Conservation (phyloP, 2,888 invertebrate genomes). For the Eupithecia pulchellata region DNA sequence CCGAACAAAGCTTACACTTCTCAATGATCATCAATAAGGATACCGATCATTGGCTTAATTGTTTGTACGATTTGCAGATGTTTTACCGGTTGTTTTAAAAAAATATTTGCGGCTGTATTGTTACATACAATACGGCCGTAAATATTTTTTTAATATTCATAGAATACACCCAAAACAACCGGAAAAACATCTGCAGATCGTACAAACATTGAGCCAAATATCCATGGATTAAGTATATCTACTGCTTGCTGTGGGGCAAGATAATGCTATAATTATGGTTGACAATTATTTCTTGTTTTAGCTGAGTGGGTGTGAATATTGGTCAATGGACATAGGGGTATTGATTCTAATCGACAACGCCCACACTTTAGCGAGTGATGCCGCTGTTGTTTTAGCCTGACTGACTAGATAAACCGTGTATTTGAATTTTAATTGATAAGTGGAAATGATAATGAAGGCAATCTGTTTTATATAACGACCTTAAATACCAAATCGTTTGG, state of each 20-base stretch:
- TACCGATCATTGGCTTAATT: background rate
- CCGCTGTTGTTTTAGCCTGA: background rate
- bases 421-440: background rate
- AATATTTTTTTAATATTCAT: no score
- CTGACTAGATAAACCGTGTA: background rate
- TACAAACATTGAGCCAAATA: no score
- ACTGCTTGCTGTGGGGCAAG: no score
- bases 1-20: background rate
- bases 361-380: background rate
- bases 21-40: background rate
- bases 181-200: no score
- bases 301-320: background rate
- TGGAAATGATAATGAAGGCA: background rate
- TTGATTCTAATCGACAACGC: background rate
- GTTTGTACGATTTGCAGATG: background rate
- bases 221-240: no score
- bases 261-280: no score
- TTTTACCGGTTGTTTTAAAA: background rate
- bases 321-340: background rate
- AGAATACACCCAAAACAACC: no score
- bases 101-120: no score
- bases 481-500: background rate
- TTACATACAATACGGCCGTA: no score
- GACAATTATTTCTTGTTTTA: background rate
- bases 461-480: slow-evolving; percentile 1